Conservation (phyloP, 2,888 invertebrate genomes). For the Nudaria mundana region DNA sequence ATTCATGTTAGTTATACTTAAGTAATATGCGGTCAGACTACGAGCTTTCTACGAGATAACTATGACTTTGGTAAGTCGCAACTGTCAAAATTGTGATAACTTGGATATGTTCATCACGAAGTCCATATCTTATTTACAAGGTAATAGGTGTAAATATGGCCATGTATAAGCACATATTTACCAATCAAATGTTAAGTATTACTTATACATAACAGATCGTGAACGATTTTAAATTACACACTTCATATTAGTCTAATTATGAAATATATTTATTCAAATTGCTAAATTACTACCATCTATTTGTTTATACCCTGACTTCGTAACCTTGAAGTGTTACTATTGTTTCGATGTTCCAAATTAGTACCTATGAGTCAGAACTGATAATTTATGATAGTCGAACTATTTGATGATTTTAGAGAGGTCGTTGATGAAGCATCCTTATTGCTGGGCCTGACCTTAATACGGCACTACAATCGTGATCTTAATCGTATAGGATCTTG, state of each 20-base stretch:
- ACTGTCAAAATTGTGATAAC: too few relatives aligned
- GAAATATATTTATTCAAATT: slow-evolving; percentile 23
- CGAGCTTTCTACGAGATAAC: too few relatives aligned
- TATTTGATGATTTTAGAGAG: slow-evolving; percentile 31
- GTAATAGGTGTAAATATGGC: too few relatives aligned
- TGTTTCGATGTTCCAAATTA: slow-evolving; percentile 25
- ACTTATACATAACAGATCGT: slow-evolving; percentile 14
- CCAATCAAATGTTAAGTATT: neutral
- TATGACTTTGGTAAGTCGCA: too few relatives aligned
- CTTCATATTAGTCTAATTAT: slow-evolving; percentile 19
- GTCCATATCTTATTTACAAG: too few relatives aligned
- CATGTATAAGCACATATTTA: too few relatives aligned
- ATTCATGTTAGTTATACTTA: too few relatives aligned
- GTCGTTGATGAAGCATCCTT: slow-evolving; percentile 51
- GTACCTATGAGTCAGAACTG: slow-evolving; percentile 27
- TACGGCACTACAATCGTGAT: slow-evolving; percentile 58
- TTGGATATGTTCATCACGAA: too few relatives aligned
- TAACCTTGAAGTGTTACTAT: slow-evolving; percentile 29
- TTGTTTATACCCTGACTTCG: slow-evolving; percentile 29
- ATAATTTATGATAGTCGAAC: slow-evolving; percentile 21
- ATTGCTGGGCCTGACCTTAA: slow-evolving; percentile 49
- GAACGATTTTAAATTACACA: slow-evolving; percentile 26
- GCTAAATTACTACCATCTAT: slow-evolving; percentile 27
- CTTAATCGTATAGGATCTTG: slow-evolving; percentile 44
- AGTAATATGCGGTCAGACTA: too few relatives aligned